Base-by-base conservation (phyloP, 1,140 invertebrate species). In the Eupristina koningsbergeri region DNA sequence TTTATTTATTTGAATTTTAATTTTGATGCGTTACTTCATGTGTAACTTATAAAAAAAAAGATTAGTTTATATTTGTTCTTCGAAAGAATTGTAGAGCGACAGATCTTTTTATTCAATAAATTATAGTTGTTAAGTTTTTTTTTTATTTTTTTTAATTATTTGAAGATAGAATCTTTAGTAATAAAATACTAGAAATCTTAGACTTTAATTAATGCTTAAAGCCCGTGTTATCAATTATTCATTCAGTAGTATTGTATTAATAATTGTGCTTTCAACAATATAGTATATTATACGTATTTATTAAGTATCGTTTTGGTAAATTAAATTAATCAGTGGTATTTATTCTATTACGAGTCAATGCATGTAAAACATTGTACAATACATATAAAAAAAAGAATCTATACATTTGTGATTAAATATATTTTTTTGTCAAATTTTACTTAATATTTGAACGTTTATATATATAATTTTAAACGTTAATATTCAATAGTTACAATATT, bases 11-110 rank as follows among this genome's bases (percentile, higher is more conserved):
- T 75, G 71, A 84, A 80, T 81, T 81, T 80, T 81, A 76, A 69
- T 36, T 81, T 84, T 75, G 45, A 84, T 84, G 73, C 73, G 71
- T 81, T 76, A 22, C 0, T 76, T 81, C 58, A 84, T 76, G 61
- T 84, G 22, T 29, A 73, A 74, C n/a, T 41, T 77, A 67, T 26
- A 61, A 80, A 67, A 79, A 0, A 3, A 73, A 79, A 0, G 11
- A 73, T 45, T 47, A 26, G n/a, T 73, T 39, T 78, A 11, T 78
- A 78, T 45, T 47, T 80, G n/a, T 50, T 67, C 17, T 17, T 47
- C 39, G 31, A 67, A 50, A 67, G 29, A 17, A 41, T 11, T 77
- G 31, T 61, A n/a, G 34, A 77, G 36, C 50, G 19, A 41, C 41
- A 63, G 41, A 77, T 41, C 47, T 34, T 39, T 77, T 36, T 77